A percentile compares a stretch with the other conserved stretches of the same genome.
These are phyloP conservation scores for Horisme vitalbata DNA, from an alignment of 2,888 invertebrate genomes.

Conservation along the genomic window DNA sequence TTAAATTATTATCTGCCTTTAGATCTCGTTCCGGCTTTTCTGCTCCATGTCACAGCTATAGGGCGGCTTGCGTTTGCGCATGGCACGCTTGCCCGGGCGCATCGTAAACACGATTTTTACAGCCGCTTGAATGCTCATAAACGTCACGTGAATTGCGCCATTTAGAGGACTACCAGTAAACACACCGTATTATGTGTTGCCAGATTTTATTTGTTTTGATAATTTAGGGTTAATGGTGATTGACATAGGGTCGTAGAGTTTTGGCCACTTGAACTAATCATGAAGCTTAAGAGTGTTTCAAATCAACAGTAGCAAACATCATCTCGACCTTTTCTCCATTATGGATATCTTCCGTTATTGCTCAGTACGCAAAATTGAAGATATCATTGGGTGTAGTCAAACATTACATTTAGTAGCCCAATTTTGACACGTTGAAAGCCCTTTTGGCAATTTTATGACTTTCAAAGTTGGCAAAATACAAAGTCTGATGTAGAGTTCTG, in stretches of 20 bases:
- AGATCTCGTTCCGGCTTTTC: conserved; percentile 1
- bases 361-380: no score
- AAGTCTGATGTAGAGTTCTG: no score
- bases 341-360: no score
- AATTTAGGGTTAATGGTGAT: neutral
- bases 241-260: neutral
- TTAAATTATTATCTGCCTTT: no score
- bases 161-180: conserved; percentile 80
- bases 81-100: conserved; percentile 58
- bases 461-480: no score
- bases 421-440: no score
- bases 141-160: conserved; percentile 79
- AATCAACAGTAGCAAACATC: no score
- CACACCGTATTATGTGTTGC: conserved; percentile 63
- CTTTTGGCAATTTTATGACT: no score
- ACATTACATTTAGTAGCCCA: no score
- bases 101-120: conserved; percentile 81
- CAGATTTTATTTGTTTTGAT: conserved; percentile 25
- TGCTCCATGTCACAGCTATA: neutral
- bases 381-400: no score
- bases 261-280: neutral
- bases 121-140: conserved; percentile 78
- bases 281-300: no score
- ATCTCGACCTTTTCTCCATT: no score
- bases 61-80: conserved; percentile 41